These are phyloP conservation scores for Miniopterus natalensis DNA, from an alignment of 2,113 vertebrate genomes.

Conservation along the genomic window DNA sequence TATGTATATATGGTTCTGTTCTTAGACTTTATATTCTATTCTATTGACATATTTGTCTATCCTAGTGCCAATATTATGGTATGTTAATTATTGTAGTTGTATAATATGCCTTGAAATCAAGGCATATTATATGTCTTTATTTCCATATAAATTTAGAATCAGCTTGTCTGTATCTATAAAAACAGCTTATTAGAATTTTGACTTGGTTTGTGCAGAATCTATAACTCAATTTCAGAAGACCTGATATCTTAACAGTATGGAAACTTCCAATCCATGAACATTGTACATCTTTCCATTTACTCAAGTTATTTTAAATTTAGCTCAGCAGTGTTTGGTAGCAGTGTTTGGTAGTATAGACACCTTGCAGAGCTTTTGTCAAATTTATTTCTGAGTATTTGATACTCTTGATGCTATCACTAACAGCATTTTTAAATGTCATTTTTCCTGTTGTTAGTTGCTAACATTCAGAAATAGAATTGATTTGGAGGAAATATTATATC, in stretches of 20 bases:
- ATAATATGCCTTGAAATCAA: background rate
- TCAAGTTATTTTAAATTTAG: constrained; percentile 19
- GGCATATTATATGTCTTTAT: constrained; percentile 1
- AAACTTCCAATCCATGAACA: constrained; percentile 9
- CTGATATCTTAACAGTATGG: background rate
- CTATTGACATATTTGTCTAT: background rate
- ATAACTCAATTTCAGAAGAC: background rate
- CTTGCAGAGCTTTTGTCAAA: constrained; percentile 1
- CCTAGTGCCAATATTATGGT: background rate
- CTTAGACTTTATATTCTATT: background rate
- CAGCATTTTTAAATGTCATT: constrained; percentile 19
- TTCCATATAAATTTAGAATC: constrained; percentile 28
- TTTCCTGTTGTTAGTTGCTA: background rate
- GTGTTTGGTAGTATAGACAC: background rate
- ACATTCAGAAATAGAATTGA: constrained; percentile 20
- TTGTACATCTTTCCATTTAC: constrained; percentile 37
- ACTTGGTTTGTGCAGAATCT: constrained; percentile 25
- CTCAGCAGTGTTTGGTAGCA: background rate
- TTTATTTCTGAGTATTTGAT: background rate
- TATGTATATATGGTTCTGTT: background rate
- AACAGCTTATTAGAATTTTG: constrained; percentile 6
- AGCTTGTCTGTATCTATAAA: background rate
- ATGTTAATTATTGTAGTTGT: background rate
- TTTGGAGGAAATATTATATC: background rate
- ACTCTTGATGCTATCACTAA: background rate